A percentile compares a stretch with the other conserved stretches of the same genome.
Conservation (phyloP, 2,113 vertebrate genomes). For the Rhinoptilus africanus region DNA sequence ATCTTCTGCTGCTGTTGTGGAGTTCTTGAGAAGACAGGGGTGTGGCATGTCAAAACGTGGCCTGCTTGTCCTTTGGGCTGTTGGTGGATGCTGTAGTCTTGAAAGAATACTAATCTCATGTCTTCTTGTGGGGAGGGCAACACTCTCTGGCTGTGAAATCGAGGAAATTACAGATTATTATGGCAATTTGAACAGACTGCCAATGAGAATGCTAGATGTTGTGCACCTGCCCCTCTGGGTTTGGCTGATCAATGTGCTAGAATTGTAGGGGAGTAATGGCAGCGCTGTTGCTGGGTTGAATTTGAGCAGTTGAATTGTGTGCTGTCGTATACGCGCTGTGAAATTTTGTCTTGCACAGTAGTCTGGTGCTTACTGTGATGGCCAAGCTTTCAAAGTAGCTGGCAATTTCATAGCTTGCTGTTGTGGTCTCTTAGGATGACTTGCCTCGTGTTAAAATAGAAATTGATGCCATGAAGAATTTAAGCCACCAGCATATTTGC, state of each 20-base stretch:
- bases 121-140: accelerated
- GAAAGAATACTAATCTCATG: neutral
- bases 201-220: neutral
- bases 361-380: neutral
- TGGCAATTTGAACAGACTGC: accelerated
- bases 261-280: too few relatives aligned
- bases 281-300: neutral
- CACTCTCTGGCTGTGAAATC: neutral
- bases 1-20: neutral
- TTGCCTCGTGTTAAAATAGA: slow-evolving; percentile 90
- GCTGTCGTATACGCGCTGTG: accelerated
- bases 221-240: neutral
- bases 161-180: neutral
- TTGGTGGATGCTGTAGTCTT: neutral
- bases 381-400: neutral
- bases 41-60: accelerated
- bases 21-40: accelerated
- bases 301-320: neutral
- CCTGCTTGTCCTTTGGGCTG: neutral
- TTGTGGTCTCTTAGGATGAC: slow-evolving; percentile 79
- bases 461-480: slow-evolving; percentile 92
- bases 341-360: accelerated
- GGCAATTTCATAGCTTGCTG: neutral
- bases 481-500: slow-evolving; percentile 93
- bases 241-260: neutral